Conservation (phyloP, 2,888 invertebrate species). For the Ophioninae sp. region DNA sequence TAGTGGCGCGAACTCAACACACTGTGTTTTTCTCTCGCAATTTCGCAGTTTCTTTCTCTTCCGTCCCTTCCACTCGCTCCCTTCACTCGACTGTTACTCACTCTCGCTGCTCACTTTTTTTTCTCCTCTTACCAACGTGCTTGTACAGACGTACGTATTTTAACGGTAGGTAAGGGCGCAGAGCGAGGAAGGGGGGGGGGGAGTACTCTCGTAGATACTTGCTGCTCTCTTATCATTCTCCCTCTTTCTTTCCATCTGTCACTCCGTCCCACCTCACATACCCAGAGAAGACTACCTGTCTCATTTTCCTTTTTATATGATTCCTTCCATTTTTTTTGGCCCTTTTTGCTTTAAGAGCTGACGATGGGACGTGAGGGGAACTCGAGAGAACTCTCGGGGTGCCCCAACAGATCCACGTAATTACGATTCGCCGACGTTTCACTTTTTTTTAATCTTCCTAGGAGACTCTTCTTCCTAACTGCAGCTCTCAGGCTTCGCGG, state of each 20-base stretch:
- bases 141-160: slow-evolving; percentile 58
- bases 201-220: slow-evolving; percentile 45
- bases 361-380: slow-evolving; percentile 31
- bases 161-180: neutral
- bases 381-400: slow-evolving; percentile 56
- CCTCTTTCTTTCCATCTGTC: slow-evolving; percentile 3
- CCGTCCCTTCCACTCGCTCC: slow-evolving; percentile 45
- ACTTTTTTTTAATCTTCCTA: slow-evolving; percentile 20
- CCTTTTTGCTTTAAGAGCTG: slow-evolving; percentile 42
- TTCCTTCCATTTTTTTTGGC: slow-evolving; percentile 31
- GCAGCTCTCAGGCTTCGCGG: slow-evolving; percentile 59
- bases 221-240: slow-evolving; percentile 10
- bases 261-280: neutral
- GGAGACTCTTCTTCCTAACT: slow-evolving; percentile 64
- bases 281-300: slow-evolving; percentile 50
- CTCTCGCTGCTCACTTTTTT: slow-evolving; percentile 57
- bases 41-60: slow-evolving; percentile 61
- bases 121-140: slow-evolving; percentile 46
- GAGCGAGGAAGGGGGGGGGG: neutral
- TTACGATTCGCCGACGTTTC: slow-evolving; percentile 64
- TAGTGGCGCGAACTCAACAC: slow-evolving; percentile 54
- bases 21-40: slow-evolving; percentile 63
- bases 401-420: slow-evolving; percentile 63
- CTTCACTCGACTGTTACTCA: slow-evolving; percentile 54
- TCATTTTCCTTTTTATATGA: slow-evolving; percentile 54